These are phyloP conservation scores for Emydoidea blandingii DNA, from an alignment of 2,797 vertebrate species.

Conservation along the genomic window DNA sequence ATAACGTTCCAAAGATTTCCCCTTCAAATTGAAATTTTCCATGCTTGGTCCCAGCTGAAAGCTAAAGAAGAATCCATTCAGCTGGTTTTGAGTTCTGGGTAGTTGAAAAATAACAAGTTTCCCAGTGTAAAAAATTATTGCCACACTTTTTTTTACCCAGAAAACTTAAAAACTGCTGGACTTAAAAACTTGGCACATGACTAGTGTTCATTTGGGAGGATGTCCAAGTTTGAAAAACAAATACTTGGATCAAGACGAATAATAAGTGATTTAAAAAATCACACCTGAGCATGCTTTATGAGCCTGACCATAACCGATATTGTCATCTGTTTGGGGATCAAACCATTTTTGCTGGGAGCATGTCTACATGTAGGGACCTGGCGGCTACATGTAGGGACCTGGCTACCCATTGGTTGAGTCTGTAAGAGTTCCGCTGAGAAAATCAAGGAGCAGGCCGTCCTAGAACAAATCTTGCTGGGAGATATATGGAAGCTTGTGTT, in stretches of 20 bases:
- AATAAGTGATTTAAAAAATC: background rate
- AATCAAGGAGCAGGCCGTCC: background rate
- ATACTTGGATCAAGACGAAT: conserved; percentile 17
- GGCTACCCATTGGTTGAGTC: background rate
- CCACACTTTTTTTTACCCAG: background rate
- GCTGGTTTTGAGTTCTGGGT: background rate
- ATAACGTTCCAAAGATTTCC: rapidly evolving
- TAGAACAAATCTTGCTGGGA: background rate
- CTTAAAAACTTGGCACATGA: background rate
- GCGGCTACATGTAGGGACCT: conserved; percentile 29
- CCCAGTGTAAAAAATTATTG: background rate
- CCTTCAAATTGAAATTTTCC: background rate
- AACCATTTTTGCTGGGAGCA: background rate
- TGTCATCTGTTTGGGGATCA: conserved; percentile 13
- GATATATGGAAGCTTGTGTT: background rate
- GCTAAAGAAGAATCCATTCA: background rate
- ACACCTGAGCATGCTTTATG: background rate
- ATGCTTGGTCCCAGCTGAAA: background rate
- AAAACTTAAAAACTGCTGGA: conserved; percentile 28
- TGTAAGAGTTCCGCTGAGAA: background rate
- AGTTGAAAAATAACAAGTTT: background rate
- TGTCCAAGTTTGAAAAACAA: conserved; percentile 40
- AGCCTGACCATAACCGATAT: background rate
- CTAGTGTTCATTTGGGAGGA: conserved; percentile 1
- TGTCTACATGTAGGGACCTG: background rate